Evolutionary conservation across 2,797 vertebrate species (phyloP).

Genomic region (Erethizon dorsatum): DNA sequence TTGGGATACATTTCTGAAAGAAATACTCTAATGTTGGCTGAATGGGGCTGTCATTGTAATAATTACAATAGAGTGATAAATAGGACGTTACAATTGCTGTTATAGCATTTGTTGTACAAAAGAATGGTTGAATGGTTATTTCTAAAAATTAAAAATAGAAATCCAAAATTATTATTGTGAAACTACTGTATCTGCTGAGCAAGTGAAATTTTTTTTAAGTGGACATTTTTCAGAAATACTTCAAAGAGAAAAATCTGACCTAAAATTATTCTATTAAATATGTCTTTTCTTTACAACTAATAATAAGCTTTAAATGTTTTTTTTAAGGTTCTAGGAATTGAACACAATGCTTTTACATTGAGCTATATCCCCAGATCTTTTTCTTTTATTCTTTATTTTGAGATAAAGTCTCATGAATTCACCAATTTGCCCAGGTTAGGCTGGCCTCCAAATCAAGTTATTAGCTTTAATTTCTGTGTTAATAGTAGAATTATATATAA

Average conservation of each 20-base stretch:
- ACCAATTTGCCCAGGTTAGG: neutral
- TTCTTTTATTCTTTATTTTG: neutral
- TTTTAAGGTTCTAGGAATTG: neutral
- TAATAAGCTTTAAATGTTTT: neutral
- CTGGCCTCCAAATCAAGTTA: neutral
- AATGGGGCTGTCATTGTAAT: neutral
- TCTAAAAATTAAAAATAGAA: constrained; percentile 69
- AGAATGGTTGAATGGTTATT: constrained; percentile 35
- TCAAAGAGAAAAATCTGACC: constrained; percentile 4
- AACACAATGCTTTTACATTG: neutral
- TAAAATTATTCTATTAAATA: constrained; percentile 50
- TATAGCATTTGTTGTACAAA: constrained; percentile 48
- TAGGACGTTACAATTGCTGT: constrained; percentile 20
- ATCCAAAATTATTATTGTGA: constrained; percentile 42
- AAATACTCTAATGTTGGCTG: neutral
- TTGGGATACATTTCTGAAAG: constrained; percentile 50
- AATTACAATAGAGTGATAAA: constrained; percentile 65
- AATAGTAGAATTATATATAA: constrained; percentile 21
- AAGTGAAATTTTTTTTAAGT: constrained; percentile 47
- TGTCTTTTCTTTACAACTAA: constrained; percentile 23
- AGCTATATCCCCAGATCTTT: neutral
- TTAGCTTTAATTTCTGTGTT: constrained; percentile 36
- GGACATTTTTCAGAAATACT: constrained; percentile 25
- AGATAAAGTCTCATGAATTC: neutral
- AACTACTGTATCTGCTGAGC: constrained; percentile 31